Conservation (phyloP, 2,888 invertebrate species). For the Pasiphila rectangulata region DNA sequence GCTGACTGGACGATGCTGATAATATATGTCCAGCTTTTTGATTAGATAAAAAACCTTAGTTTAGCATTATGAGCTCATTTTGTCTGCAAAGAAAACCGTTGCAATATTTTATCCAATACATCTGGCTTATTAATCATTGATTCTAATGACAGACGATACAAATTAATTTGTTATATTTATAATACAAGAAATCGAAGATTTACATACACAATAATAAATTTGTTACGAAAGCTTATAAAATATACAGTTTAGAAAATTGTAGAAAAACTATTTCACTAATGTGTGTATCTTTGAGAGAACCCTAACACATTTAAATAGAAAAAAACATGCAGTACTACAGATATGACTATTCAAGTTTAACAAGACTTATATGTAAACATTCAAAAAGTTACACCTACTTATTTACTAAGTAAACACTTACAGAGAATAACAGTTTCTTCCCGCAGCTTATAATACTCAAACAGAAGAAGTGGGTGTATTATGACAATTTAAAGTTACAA, state of each 20-base stretch:
- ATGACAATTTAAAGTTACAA: too few species aligned
- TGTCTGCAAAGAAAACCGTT: too few species aligned
- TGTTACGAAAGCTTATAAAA: not conserved
- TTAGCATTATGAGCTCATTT: too few species aligned
- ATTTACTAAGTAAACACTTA: conserved; percentile 30
- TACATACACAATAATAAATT: not conserved
- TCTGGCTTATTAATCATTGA: too few species aligned
- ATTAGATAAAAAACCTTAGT: too few species aligned
- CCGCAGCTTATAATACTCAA: too few species aligned
- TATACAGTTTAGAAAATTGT: not conserved
- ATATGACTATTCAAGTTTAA: conserved; percentile 23
- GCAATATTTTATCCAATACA: too few species aligned
- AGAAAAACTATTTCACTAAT: not conserved
- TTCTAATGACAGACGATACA: too few species aligned
- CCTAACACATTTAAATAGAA: not conserved
- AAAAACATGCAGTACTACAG: conserved; percentile 5
- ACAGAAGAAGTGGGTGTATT: too few species aligned
- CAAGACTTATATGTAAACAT: conserved; percentile 31
- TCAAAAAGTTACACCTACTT: conserved; percentile 35
- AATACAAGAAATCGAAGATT: not conserved
- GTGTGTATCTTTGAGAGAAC: not conserved
- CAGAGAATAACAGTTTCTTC: conserved; percentile 17
- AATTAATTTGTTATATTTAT: not conserved
- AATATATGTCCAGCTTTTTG: not conserved
- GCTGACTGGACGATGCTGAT: conserved; percentile 6